Evolutionary conservation across 2,113 vertebrate genomes (phyloP).

Genomic region (Cygnus buccinator): DNA sequence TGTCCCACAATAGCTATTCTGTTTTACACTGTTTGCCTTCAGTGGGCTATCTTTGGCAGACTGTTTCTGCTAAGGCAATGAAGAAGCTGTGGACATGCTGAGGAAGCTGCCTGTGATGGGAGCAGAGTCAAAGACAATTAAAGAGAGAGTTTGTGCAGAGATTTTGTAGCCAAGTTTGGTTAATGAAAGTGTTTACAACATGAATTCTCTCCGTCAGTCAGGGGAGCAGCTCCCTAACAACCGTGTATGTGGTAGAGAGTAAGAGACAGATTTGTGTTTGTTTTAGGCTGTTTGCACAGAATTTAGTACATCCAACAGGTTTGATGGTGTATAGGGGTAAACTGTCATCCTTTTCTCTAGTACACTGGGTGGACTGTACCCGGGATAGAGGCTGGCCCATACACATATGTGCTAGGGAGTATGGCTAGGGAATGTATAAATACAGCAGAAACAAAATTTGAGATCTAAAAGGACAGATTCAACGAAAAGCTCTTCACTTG

Average conservation of each 20-base stretch:
- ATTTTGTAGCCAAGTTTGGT: neutral
- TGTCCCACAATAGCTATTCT: neutral
- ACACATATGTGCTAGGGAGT: neutral
- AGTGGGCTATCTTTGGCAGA: neutral
- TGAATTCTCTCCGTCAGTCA: neutral
- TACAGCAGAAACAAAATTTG: neutral
- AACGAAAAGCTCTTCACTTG: slow-evolving; percentile 6
- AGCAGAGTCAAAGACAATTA: neutral
- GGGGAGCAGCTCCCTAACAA: neutral
- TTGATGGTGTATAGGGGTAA: neutral
- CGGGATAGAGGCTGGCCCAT: neutral
- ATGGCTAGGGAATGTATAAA: neutral
- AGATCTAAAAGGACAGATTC: neutral
- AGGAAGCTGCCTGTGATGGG: neutral
- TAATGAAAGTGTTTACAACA: neutral
- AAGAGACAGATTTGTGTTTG: neutral
- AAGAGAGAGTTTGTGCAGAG: neutral
- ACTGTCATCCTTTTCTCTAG: neutral
- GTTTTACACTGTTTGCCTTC: neutral
- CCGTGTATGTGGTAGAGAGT: neutral
- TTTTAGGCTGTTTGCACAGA: neutral
- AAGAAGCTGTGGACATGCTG: neutral
- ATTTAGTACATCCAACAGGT: neutral
- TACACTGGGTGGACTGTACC: neutral
- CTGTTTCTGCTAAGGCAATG: neutral